phyloP scores from a whole-genome alignment of 2,797 vertebrate genomes.

The Holocentrus rufus region DNA sequence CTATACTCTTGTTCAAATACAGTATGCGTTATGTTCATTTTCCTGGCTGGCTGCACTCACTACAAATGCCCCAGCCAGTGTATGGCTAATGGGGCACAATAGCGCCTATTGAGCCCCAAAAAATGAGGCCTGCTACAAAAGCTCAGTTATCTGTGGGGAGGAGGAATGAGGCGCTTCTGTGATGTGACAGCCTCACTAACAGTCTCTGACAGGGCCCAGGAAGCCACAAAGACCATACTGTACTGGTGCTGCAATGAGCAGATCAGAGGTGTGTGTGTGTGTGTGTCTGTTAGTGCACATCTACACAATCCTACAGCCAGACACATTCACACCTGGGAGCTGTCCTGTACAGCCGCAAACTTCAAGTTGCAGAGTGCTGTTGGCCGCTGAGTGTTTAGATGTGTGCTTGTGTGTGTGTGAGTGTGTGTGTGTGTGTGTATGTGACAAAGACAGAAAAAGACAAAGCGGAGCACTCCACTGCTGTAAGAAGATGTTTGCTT shows the following conservation, averaged over 20 bases:
- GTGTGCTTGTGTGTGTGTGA: too few species aligned
- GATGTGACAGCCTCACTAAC: constrained; percentile 73
- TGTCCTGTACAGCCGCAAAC: constrained; percentile 4
- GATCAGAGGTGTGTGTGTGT: constrained; percentile 41
- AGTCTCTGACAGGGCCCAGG: constrained; percentile 67
- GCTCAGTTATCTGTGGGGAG: constrained; percentile 65
- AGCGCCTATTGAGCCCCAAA: constrained; percentile 61
- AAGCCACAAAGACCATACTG: constrained; percentile 67
- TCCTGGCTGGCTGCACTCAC: constrained; percentile 18
- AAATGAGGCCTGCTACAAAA: constrained; percentile 64
- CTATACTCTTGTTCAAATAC: constrained; percentile 12
- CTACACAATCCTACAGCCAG: constrained; percentile 18
- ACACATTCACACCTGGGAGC: constrained; percentile 27
- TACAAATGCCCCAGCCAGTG: constrained; percentile 48
- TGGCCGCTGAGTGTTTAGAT: neutral
- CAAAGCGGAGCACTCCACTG: neutral
- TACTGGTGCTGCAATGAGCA: constrained; percentile 45
- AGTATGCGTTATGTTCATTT: constrained; percentile 33
- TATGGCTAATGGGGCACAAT: constrained; percentile 59
- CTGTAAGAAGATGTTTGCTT: neutral
- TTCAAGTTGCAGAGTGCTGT: neutral
- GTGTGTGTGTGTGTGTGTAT: too few species aligned
- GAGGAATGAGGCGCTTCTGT: constrained; percentile 50
- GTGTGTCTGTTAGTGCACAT: constrained; percentile 5
- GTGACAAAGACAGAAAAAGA: too few species aligned